Conservation (phyloP, 2,797 vertebrate species). For the Tokudaia tokunoshimensis region DNA sequence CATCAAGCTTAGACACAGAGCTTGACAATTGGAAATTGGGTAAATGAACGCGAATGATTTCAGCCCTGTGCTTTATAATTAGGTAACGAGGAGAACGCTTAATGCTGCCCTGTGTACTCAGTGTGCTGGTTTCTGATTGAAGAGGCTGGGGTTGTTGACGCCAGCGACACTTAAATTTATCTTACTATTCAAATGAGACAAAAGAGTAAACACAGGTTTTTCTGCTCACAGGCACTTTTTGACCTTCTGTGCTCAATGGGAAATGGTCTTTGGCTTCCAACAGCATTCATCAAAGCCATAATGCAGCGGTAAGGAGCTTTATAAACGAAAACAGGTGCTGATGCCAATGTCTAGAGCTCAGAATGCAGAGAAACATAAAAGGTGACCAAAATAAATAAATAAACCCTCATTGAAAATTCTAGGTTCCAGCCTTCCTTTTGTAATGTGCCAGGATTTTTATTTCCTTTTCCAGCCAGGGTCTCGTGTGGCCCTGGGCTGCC, state of each 20-base stretch:
- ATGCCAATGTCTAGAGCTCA: not conserved
- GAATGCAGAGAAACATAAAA: not conserved
- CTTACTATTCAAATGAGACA: constrained; percentile 37
- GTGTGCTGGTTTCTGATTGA: constrained; percentile 62
- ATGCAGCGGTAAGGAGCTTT: not conserved
- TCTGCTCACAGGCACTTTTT: not conserved
- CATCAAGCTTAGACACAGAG: constrained; percentile 40
- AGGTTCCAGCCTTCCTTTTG: not conserved
- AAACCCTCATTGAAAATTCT: not conserved
- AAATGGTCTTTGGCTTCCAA: not conserved
- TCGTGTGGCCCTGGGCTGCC: not conserved
- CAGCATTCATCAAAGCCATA: not conserved
- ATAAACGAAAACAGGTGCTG: not conserved
- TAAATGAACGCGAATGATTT: constrained; percentile 74
- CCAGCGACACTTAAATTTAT: not conserved
- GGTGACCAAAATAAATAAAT: not conserved
- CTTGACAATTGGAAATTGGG: constrained; percentile 74
- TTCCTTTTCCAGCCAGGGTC: not conserved
- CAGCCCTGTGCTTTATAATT: constrained; percentile 71
- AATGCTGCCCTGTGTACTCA: constrained; percentile 44
- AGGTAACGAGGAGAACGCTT: not conserved
- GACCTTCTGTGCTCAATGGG: not conserved
- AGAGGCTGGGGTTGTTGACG: constrained; percentile 53
- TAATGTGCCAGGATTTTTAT: not conserved
- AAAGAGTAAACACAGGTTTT: constrained; percentile 26